Evolutionary conservation across 2,797 vertebrate species (phyloP), one percentile per base, ranked within the genome.

Genomic region (Premnoplex brunnescens): DNA sequence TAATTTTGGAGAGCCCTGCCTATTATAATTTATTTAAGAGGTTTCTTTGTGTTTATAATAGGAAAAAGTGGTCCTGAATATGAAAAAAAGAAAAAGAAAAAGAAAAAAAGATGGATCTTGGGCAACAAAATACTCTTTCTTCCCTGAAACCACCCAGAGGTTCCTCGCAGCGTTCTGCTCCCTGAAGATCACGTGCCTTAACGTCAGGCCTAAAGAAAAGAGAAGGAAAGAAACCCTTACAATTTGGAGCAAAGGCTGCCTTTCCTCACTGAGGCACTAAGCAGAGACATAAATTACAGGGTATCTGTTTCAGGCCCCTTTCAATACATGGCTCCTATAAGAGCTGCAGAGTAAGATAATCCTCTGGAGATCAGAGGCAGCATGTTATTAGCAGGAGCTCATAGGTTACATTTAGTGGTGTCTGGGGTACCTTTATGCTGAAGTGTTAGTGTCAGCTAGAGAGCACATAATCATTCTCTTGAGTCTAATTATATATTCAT

Each of bases 221-320:
- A 81, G 27, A 69, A 77, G 56, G 60, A 67, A 76, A 80, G 46
- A 78, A 89, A 72, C 19, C 30, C 34, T 76, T 9, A 19, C 66
- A 21, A 56, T 58, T 88, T 75, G 60, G 77, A 90, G 81, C 20
- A 76, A 63, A 93, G 67, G 62, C 55, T 0, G 16, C 62, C 46
- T 92, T 88, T 88, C 36, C 89, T 89, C 69, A 49, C 36, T 0
- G 0, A 87, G 39, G 55, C 49, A 66, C 77, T 68, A 44, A 74
- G 54, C n/a, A 59, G 62, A 63, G 75, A 84, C 46, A 44, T 51
- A 91, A 89, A 90, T 91, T 88, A 88, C 28, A 54, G 72, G 85
- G 59, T 96, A 52, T 95, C 58, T 68, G 73, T 93, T 94, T 95
- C 95, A 80, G 67, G 73, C 55, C 49, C 39, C 79, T 96, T 91